Evolutionary conservation across 2,113 vertebrate species (phyloP), one percentile per base, ranked within the genome.

Genomic region (Anarhynchus alexandrinus): DNA sequence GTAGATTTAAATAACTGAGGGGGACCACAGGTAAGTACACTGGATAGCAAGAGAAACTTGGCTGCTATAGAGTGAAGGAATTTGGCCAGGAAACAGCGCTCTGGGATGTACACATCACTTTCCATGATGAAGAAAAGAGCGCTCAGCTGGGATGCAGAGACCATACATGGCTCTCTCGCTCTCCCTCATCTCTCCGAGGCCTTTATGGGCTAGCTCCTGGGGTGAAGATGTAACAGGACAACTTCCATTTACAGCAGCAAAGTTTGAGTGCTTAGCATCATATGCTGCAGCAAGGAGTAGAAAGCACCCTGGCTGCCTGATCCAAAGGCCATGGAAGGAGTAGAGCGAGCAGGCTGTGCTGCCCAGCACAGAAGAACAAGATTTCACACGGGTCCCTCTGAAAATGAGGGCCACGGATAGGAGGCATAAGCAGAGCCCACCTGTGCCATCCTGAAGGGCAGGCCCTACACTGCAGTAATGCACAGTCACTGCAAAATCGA

Each of bases 181-280:
- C 76, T 52, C 54, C 27, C 34, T 5, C 69, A 42, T 78, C 66
- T 72, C 90, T 54, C 66, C 11, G 61, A 93, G 54, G 78, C 81
- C 94, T 96, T 96, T 94, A 92, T 0, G 0, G 90, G 82, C 80
- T 64, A 74, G 71, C 34, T 95, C 59, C 64, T 40, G 52, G 79
- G 62, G 45, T 2, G 0, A 90, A 55, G 79, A 88, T 25, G 10
- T 51, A 95, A 73, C 72, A 87, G 77, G 73, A 76, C 57, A 71
- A 85, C 78, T 95, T 97, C 96, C 96, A 94, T 97, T 95, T 95
- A 97, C 88, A 97, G 97, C 83, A 96, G 80, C 12, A 1, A 85
- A 91, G 43, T 59, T 40, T 1, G 9, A 92, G 67, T 34, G 52
- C 40, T 64, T 34, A 62, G 69, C 52, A 88, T 59, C n/a, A 47